phyloP scores from a whole-genome alignment of 2,888 invertebrate species.

The Electrophaes corylata region DNA sequence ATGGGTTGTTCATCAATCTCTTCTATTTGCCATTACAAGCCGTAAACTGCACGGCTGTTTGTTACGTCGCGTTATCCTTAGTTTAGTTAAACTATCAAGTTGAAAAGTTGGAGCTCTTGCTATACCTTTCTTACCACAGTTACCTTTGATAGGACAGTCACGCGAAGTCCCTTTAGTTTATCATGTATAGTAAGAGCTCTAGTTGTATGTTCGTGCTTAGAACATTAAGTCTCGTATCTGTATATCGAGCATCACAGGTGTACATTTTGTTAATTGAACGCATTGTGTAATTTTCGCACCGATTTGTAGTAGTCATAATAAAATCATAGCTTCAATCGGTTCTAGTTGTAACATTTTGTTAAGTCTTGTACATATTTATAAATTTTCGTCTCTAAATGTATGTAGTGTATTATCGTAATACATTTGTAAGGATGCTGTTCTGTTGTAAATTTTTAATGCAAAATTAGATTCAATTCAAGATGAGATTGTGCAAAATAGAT shows the following conservation, averaged over 20 bases:
- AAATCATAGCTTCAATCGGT: conserved; percentile 30
- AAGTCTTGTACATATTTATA: conserved; percentile 61
- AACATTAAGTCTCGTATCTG: conserved; percentile 16
- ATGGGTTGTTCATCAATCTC: background rate
- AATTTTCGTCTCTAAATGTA: conserved; percentile 51
- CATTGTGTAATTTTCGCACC: conserved; percentile 11
- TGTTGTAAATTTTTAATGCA: conserved; percentile 38
- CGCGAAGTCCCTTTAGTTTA: background rate
- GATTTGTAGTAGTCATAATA: conserved; percentile 28
- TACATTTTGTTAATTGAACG: conserved; percentile 31
- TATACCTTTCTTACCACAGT: background rate
- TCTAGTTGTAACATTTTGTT: conserved; percentile 38
- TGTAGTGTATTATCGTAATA: conserved; percentile 49
- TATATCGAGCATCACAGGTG: conserved; percentile 29
- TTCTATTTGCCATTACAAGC: background rate
- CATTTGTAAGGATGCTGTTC: conserved; percentile 36
- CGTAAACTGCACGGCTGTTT: background rate
- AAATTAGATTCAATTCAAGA: conserved; percentile 42
- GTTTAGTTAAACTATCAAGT: conserved; percentile 8
- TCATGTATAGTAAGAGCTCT: background rate
- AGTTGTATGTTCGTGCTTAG: background rate
- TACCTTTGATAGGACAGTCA: background rate
- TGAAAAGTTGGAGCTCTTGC: conserved; percentile 2
- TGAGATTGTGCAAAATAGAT: conserved; percentile 55
- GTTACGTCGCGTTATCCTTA: background rate